phyloP scores from a whole-genome alignment of 2,113 vertebrate genomes.

The rat (Rattus norvegicus) region DNA sequence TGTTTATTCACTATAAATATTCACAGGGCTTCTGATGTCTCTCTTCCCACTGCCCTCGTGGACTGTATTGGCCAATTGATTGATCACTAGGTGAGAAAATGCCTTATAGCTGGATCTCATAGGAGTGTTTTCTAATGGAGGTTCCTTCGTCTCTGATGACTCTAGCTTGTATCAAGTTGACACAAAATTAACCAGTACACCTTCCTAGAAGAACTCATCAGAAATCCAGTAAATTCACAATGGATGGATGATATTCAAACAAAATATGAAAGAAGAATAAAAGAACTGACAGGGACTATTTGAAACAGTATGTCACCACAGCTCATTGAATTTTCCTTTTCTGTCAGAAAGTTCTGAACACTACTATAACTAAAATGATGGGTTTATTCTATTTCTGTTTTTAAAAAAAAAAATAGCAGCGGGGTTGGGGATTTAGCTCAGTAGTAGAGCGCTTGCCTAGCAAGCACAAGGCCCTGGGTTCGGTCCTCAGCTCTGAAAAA shows the following conservation, averaged over 20 bases:
- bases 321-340: slow-evolving; percentile 54
- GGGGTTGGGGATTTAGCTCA: too few species aligned
- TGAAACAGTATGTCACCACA: neutral
- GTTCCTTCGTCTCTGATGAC: neutral
- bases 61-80: too few species aligned
- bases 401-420: too few species aligned
- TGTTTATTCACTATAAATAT: too few species aligned
- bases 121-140: neutral
- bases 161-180: neutral
- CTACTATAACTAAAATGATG: slow-evolving; percentile 52
- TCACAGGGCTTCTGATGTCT: too few species aligned
- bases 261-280: slow-evolving; percentile 6
- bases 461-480: too few species aligned
- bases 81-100: neutral
- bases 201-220: neutral
- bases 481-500: too few species aligned
- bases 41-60: too few species aligned
- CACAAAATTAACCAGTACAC: neutral
- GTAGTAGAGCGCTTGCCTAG: too few species aligned
- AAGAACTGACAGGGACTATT: slow-evolving; percentile 26
- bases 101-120: neutral
- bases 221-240: slow-evolving; percentile 6
- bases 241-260: neutral
- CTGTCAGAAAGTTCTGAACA: slow-evolving; percentile 23
- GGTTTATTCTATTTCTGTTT: slow-evolving; percentile 56